A percentile compares a stretch with the other conserved stretches of the same genome.
These are phyloP conservation scores for Rhincodon typus DNA, from an alignment of 2,797 vertebrate species.

Conservation along the genomic window DNA sequence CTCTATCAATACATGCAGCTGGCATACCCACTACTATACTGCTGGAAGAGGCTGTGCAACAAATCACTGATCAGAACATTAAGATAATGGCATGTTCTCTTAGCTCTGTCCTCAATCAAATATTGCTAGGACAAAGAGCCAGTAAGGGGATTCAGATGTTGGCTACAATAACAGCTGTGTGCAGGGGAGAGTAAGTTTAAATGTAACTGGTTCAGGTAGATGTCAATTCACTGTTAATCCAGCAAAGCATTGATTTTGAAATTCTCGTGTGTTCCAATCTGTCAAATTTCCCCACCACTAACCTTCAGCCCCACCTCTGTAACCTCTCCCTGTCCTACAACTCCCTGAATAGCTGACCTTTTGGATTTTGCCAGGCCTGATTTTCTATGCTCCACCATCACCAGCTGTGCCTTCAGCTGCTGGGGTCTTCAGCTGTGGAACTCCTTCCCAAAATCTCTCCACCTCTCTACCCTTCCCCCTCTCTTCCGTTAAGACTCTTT, in stretches of 20 bases:
- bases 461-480: not conserved
- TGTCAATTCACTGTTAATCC: not conserved
- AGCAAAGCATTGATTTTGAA: not conserved
- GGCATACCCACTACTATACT: not conserved
- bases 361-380: no score
- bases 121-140: not conserved
- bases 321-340: not conserved
- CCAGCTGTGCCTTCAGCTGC: not conserved
- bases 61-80: not conserved
- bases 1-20: not conserved
- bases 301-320: not conserved
- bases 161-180: not conserved
- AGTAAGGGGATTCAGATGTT: not conserved
- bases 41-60: not conserved
- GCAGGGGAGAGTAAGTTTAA: not conserved
- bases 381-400: not conserved
- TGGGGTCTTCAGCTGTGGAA: no score
- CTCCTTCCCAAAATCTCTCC: not conserved
- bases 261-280: not conserved
- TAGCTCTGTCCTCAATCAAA: not conserved
- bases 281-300: not conserved
- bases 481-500: no score
- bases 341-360: no score
- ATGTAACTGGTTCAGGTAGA: not conserved
- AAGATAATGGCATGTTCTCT: not conserved